Conservation (phyloP, 2,797 vertebrate genomes). For the Passerculus sandwichensis region DNA sequence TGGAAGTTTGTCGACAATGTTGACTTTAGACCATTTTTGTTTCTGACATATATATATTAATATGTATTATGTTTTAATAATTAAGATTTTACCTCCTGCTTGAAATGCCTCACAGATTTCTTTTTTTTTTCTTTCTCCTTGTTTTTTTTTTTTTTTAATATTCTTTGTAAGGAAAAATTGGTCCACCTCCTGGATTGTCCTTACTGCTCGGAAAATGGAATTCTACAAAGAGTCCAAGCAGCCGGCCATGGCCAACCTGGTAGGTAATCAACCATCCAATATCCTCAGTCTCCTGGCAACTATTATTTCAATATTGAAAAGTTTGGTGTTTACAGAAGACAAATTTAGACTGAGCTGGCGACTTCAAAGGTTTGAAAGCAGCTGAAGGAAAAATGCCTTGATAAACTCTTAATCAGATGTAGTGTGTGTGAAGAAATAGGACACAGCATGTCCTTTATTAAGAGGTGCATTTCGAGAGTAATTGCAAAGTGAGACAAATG, state of each 20-base stretch:
- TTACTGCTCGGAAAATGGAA: conserved; percentile 83
- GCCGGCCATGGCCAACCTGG: conserved; percentile 79
- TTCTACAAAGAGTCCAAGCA: conserved; percentile 93
- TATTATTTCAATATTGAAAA: not conserved
- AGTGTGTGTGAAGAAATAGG: conserved; percentile 66
- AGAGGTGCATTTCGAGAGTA: conserved; percentile 76
- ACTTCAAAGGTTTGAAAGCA: conserved; percentile 53
- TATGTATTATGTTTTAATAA: not conserved
- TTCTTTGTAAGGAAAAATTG: conserved; percentile 86
- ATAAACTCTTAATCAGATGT: conserved; percentile 78
- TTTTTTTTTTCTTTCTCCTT: not conserved
- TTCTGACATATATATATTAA: not conserved
- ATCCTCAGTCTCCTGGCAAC: not conserved
- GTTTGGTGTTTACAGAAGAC: conserved; percentile 5
- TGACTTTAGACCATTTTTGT: not conserved
- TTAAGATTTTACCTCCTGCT: not conserved
- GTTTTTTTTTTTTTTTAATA: not conserved
- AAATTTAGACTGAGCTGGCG: conserved; percentile 16
- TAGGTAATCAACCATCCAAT: conserved; percentile 62
- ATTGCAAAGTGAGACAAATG: conserved; percentile 77
- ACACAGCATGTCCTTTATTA: conserved; percentile 77
- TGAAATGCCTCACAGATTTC: not conserved
- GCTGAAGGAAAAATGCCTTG: conserved; percentile 71
- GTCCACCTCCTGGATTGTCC: conserved; percentile 85
- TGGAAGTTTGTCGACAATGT: not conserved